Conservation (phyloP, 2,888 invertebrate genomes). For the Merodon equestris region DNA sequence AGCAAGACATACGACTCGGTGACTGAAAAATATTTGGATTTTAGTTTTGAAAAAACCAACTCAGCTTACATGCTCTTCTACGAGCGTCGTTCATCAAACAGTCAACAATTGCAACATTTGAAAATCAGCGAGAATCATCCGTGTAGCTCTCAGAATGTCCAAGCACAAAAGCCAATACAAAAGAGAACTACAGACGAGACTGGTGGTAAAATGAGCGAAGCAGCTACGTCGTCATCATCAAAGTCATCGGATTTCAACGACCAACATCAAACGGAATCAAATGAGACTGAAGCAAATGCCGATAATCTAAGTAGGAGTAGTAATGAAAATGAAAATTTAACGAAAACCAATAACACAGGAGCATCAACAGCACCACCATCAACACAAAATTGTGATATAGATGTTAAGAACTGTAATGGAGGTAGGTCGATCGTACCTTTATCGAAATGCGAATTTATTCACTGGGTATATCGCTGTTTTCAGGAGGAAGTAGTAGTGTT, state of each 20-base stretch:
- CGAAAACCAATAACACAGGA: conserved; percentile 74
- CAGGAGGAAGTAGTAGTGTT: conserved; percentile 41
- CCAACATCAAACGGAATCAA: conserved; percentile 38
- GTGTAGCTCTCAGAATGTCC: conserved; percentile 53
- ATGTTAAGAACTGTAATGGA: conserved; percentile 70
- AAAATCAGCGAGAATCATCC: conserved; percentile 47
- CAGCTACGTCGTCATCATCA: conserved; percentile 27
- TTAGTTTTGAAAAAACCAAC: conserved; percentile 98
- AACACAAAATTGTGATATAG: conserved; percentile 77
- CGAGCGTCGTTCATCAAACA: conserved; percentile 85
- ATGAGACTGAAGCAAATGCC: conserved; percentile 57
- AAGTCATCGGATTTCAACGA: conserved; percentile 45
- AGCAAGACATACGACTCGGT: conserved; percentile 98
- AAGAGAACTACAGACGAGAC: conserved; percentile 43
- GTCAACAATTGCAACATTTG: conserved; percentile 44
- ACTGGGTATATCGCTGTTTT: background rate
- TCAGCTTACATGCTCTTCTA: conserved; percentile 99
- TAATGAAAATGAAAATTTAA: conserved; percentile 49
- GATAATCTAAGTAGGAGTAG: conserved; percentile 66
- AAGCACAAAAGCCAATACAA: conserved; percentile 43
- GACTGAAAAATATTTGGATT: conserved; percentile 98
- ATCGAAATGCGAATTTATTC: background rate
- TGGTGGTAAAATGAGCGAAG: background rate
- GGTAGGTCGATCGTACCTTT: conserved; percentile 35
- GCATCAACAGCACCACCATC: conserved; percentile 67